Evolutionary conservation across 2,888 invertebrate species (phyloP).

Genomic region (Nebria brevicollis): DNA sequence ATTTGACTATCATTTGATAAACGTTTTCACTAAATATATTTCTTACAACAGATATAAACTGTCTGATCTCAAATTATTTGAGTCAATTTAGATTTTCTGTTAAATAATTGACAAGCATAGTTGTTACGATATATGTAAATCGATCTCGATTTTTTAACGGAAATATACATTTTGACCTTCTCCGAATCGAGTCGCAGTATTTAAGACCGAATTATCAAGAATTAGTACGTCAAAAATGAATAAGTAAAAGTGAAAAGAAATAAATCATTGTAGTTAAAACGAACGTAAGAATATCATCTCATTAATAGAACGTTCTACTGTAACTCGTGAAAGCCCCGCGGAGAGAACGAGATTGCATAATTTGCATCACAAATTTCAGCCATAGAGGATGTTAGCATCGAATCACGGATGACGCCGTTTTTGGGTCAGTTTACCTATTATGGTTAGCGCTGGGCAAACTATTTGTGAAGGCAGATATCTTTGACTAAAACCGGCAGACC

Average conservation of each 20-base stretch:
- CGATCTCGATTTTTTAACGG: no score
- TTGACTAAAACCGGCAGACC: not conserved
- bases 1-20: no score
- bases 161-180: no score
- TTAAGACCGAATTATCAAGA: no score
- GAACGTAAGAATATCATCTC: constrained; percentile 24
- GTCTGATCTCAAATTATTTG: no score
- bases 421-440: not conserved
- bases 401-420: not conserved
- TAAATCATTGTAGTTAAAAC: not conserved
- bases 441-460: constrained; percentile 12
- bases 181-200: no score
- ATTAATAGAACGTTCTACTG: constrained; percentile 37
- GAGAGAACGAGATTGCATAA: constrained; percentile 40
- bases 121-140: no score
- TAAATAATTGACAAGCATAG: no score
- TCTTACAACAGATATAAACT: no score
- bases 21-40: no score
- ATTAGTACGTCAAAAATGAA: no score
- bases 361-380: constrained; percentile 43
- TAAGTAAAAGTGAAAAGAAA: not conserved
- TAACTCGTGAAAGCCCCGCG: constrained; percentile 25
- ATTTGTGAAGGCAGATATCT: constrained; percentile 21
- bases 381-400: constrained; percentile 2
- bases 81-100: no score